Evolutionary conservation across 2,797 vertebrate species (phyloP).

Genomic region (Pelochelys cantorii): DNA sequence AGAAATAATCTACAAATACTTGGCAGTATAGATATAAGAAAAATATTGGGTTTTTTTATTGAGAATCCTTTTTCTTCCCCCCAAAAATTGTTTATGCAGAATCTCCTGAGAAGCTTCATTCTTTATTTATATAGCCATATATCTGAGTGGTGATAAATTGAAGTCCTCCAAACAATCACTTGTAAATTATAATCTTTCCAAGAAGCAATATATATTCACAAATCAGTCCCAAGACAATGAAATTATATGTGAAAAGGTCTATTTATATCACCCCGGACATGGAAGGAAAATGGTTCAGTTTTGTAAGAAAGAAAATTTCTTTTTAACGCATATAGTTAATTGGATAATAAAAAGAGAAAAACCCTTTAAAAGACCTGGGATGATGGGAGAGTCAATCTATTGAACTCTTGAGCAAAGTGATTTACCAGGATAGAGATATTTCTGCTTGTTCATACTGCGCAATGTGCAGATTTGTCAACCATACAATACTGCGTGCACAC

Average conservation of each 20-base stretch:
- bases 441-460: not conserved
- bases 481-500: not conserved
- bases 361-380: conserved; percentile 29
- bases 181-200: conserved; percentile 74
- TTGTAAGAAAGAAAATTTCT: conserved; percentile 65
- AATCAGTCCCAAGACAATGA: conserved; percentile 67
- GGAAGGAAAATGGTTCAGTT: not conserved
- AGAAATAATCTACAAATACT: conserved; percentile 68
- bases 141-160: conserved; percentile 70
- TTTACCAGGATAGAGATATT: not conserved
- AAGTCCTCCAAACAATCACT: conserved; percentile 75
- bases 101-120: conserved; percentile 70
- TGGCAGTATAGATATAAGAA: conserved; percentile 51
- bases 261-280: conserved; percentile 63
- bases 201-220: conserved; percentile 62
- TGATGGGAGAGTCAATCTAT: conserved; percentile 59
- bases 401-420: conserved; percentile 53
- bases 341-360: conserved; percentile 69
- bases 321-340: conserved; percentile 73
- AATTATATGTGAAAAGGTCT: conserved; percentile 23
- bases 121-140: conserved; percentile 76
- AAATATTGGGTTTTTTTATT: conserved; percentile 34
- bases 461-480: conserved; percentile 8
- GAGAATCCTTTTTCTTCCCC: conserved; percentile 68
- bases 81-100: conserved; percentile 74